Conservation (phyloP, 2,888 invertebrate genomes). For the Scaptomyza reducta region DNA sequence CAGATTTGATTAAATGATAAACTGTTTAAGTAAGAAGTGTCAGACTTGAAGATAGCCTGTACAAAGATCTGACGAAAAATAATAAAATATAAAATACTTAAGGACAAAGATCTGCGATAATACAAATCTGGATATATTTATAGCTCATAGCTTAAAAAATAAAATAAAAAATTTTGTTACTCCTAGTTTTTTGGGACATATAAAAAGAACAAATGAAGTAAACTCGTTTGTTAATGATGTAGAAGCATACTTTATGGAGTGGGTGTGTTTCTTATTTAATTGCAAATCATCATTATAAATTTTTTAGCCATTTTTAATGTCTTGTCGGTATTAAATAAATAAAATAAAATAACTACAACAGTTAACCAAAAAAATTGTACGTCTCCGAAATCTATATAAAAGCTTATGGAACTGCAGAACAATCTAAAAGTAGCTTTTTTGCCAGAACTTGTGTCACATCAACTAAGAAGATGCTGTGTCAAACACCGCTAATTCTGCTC, state of each 20-base stretch:
- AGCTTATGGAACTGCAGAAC: constrained; percentile 1
- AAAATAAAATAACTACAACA: constrained; percentile 1
- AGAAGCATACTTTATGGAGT: too few relatives aligned
- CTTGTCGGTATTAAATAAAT: background rate
- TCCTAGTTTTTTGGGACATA: too few relatives aligned
- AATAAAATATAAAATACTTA: too few relatives aligned
- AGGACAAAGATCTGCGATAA: too few relatives aligned
- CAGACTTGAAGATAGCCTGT: background rate
- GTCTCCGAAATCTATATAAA: constrained; percentile 26
- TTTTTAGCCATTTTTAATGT: background rate
- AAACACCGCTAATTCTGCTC: constrained; percentile 12
- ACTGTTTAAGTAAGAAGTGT: background rate
- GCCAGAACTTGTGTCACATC: background rate
- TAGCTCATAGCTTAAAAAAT: too few relatives aligned
- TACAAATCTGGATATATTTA: too few relatives aligned
- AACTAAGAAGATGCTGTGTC: constrained; percentile 26
- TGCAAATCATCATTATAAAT: background rate
- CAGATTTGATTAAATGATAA: constrained; percentile 7
- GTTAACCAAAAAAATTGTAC: constrained; percentile 6
- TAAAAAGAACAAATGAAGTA: too few relatives aligned
- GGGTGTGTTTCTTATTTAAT: too few relatives aligned
- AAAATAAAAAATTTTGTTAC: too few relatives aligned
- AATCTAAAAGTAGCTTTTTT: constrained; percentile 19
- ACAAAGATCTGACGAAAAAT: too few relatives aligned
- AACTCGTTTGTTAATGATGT: too few relatives aligned